Base-by-base conservation (phyloP, 2,888 invertebrate species). In the Sipha maydis region DNA sequence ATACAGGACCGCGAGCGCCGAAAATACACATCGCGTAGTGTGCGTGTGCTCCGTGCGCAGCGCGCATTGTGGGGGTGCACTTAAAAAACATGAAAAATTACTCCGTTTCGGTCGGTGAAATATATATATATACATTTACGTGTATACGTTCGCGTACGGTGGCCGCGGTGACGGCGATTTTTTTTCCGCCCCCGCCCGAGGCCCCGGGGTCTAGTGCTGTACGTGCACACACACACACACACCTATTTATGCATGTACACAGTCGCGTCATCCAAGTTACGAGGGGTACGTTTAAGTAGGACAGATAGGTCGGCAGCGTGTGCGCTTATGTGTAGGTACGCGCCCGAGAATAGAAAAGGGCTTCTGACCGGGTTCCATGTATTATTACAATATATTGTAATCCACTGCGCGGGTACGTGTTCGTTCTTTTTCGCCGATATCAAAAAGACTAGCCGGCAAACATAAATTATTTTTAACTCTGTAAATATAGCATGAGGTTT, bases 81-180 rank as follows among this genome's bases (percentile, higher is more conserved):
- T 86, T 80, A 80, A 86, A 86, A 86, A 86, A 86, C 80, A 86
- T 61, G 80, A 86, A 86, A 86, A 86, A 86, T 86, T 86, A 86
- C 86, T 86, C 86, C 71, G 41, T 75, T 80, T 86, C 71, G 86
- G 56, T 79, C 73, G 80, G 80, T 31, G 9, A 61, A 79, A 61
- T 79, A 71, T 61, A 61, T 14, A 14, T 14, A 3, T 14, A 14
- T 14, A 14, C 14, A 38, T n/a, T 38, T 38, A 38, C 7, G 38
- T 38, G 7, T 38, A 38, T 38, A 14, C 11, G 2, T 3, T 14
- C 48, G 48, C 11, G 25, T 21, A 61, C 25, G 61, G 61, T 48
- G 48, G 54, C 34, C 7, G 21, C 21, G 34, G 31, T 21, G 38
- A 71, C 0, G 71, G 75, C 75, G 56, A 41, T 84, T 61, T 75